Conservation (phyloP, 2,888 invertebrate species). For the Rugalucina vietnamica region DNA sequence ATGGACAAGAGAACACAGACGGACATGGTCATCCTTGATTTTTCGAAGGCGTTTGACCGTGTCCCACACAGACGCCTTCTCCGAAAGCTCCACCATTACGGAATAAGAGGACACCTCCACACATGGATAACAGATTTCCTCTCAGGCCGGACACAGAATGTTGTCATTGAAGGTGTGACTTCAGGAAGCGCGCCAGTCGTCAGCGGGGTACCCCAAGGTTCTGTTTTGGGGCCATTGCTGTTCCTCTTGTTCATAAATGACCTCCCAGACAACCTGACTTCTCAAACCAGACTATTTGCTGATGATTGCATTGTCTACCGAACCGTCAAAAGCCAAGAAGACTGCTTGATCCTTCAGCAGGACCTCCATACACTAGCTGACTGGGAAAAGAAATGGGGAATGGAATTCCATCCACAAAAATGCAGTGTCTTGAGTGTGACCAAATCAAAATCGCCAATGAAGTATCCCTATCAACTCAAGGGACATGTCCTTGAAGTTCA, state of each 20-base stretch:
- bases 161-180: too few species aligned
- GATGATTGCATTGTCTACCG: too few species aligned
- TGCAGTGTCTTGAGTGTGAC: conserved; percentile 26
- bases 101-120: neutral
- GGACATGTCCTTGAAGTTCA: neutral
- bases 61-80: neutral
- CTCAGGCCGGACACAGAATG: neutral
- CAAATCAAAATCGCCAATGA: neutral
- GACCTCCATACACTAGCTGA: conserved; percentile 23
- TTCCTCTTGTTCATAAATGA: conserved; percentile 22
- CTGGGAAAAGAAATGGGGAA: conserved; percentile 23
- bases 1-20: conserved; percentile 4
- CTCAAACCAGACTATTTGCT: conserved; percentile 9
- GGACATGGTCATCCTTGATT: conserved; percentile 8
- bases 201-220: too few species aligned
- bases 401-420: conserved; percentile 32
- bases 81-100: conserved; percentile 7
- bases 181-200: too few species aligned
- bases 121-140: conserved; percentile 16
- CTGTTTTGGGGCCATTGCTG: too few species aligned
- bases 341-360: conserved; percentile 21
- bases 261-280: conserved; percentile 6
- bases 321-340: too few species aligned
- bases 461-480: neutral
- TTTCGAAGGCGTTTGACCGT: conserved; percentile 20